These are phyloP conservation scores for Sceloporus undulatus DNA, from an alignment of 2,113 vertebrate genomes.

Conservation along the genomic window DNA sequence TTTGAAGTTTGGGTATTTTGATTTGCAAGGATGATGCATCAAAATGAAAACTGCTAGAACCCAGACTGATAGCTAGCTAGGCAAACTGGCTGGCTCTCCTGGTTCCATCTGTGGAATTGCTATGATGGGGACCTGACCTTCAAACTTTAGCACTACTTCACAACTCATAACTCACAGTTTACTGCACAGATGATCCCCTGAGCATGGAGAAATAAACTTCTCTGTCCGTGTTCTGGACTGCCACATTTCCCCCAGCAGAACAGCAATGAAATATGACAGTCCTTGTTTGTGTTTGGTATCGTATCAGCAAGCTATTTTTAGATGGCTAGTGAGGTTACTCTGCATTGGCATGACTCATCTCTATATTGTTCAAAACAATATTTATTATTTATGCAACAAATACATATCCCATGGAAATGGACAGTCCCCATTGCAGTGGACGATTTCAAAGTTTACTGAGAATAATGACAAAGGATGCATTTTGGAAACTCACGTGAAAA, in stretches of 20 bases:
- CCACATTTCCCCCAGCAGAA: not conserved
- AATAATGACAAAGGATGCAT: conserved; percentile 1
- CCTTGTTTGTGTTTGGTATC: conserved; percentile 29
- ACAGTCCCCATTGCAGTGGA: conserved; percentile 32
- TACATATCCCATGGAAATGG: conserved; percentile 53
- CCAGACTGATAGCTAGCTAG: too few species aligned
- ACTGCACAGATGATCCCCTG: not conserved
- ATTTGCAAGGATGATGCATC: too few species aligned
- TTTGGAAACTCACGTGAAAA: not conserved
- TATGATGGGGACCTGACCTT: too few species aligned
- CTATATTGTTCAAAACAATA: conserved; percentile 42
- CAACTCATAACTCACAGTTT: not conserved
- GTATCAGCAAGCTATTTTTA: conserved; percentile 42
- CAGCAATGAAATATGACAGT: not conserved
- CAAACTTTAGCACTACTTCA: too few species aligned
- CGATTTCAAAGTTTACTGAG: conserved; percentile 29
- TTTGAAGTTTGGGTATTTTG: too few species aligned
- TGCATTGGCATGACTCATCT: conserved; percentile 20
- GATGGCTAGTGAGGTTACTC: conserved; percentile 26
- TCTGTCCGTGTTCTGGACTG: not conserved
- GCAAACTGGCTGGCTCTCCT: too few species aligned
- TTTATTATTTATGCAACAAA: conserved; percentile 63
- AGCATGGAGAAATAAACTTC: not conserved
- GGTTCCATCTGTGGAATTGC: too few species aligned
- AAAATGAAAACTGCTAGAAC: too few species aligned